Evolutionary conservation across 1,140 invertebrate genomes (phyloP).

Genomic region (Bombus vancouverensis): DNA sequence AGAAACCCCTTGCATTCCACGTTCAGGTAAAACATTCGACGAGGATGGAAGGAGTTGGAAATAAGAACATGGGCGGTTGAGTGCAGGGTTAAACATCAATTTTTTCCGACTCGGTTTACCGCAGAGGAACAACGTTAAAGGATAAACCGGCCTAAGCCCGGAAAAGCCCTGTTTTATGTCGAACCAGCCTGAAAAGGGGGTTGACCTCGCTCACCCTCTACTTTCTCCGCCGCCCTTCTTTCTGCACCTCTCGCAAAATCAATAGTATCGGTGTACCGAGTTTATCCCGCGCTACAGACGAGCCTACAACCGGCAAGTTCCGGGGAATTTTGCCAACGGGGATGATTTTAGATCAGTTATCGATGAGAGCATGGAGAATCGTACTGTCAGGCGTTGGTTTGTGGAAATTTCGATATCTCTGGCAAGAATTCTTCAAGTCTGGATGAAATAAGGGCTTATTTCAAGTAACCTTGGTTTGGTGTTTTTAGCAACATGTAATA

Average conservation of each 20-base stretch:
- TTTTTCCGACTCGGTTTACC: conserved; percentile 31
- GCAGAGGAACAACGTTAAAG: conserved; percentile 34
- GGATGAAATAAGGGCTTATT: not conserved
- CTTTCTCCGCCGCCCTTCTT: conserved; percentile 58
- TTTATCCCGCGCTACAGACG: conserved; percentile 53
- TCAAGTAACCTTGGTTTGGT: too few relatives aligned
- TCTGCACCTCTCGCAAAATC: conserved; percentile 68
- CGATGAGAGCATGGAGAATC: not conserved
- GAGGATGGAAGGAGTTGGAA: not conserved
- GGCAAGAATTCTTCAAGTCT: not conserved
- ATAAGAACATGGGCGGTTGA: not conserved
- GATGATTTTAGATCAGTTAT: not conserved
- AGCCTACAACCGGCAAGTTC: not conserved
- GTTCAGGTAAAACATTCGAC: not conserved
- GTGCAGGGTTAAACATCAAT: conserved; percentile 14
- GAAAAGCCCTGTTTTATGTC: conserved; percentile 51
- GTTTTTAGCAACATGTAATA: too few relatives aligned
- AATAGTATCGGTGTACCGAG: conserved; percentile 71
- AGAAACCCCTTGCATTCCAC: not conserved
- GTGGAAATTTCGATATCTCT: not conserved
- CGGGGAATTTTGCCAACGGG: not conserved
- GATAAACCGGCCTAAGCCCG: conserved; percentile 57
- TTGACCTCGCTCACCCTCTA: conserved; percentile 73
- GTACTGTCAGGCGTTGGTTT: not conserved
- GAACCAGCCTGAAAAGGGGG: conserved; percentile 66